These are phyloP conservation scores for Thereva unica DNA, from an alignment of 2,888 invertebrate species.

Conservation along the genomic window DNA sequence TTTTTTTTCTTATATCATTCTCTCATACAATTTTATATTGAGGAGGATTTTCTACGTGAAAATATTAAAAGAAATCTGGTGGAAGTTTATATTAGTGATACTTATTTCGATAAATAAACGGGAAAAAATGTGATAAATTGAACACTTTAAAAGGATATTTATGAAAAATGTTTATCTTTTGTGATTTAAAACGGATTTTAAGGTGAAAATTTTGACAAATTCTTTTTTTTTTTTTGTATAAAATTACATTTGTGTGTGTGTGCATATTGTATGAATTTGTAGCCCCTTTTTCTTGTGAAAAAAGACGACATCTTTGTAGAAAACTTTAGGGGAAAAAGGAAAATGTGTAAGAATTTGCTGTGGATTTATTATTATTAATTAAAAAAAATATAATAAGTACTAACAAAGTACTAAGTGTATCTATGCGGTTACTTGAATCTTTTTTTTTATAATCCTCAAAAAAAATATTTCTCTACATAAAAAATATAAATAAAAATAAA, in stretches of 20 bases:
- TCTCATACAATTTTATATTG: conserved; percentile 23
- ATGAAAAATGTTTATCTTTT: conserved; percentile 7
- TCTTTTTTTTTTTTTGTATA: not conserved
- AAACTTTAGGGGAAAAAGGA: conserved; percentile 28
- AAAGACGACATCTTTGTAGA: conserved; percentile 28
- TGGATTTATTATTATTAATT: no score
- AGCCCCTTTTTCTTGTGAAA: conserved; percentile 7
- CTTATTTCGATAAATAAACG: no score
- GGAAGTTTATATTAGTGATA: no score
- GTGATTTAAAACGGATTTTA: not conserved
- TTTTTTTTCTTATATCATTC: conserved; percentile 33
- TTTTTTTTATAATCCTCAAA: no score
- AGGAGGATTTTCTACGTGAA: conserved; percentile 26
- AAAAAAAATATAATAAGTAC: no score
- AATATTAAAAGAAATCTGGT: conserved; percentile 21
- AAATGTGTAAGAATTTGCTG: conserved; percentile 31
- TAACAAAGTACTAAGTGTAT: no score
- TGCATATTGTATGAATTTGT: conserved; percentile 1
- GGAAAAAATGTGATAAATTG: not conserved
- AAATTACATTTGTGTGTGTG: conserved; percentile 13
- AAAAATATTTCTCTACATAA: no score
- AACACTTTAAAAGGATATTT: not conserved
- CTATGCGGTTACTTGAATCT: no score
- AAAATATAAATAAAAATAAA: no score
- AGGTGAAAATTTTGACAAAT: conserved; percentile 12